Conservation (phyloP, 2,797 vertebrate genomes). For the Potorous gilbertii region DNA sequence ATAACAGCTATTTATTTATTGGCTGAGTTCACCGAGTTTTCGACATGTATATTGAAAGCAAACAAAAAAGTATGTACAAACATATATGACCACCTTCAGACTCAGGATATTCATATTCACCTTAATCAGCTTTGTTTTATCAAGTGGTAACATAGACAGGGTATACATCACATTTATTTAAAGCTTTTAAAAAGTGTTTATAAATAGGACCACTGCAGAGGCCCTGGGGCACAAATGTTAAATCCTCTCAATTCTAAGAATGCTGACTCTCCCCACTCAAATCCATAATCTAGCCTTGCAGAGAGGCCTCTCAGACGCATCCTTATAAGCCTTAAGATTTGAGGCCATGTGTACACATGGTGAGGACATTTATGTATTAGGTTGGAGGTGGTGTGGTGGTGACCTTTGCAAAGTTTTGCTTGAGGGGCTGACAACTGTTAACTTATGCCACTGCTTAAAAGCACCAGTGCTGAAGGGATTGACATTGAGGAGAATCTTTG, state of each 20-base stretch:
- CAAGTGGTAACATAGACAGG: neutral
- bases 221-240: neutral
- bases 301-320: neutral
- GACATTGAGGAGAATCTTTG: neutral
- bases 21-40: neutral
- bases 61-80: neutral
- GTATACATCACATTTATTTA: neutral
- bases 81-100: neutral
- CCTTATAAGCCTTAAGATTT: neutral
- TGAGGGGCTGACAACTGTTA: neutral
- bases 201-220: neutral
- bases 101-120: neutral
- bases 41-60: neutral
- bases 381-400: neutral
- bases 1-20: neutral
- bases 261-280: neutral
- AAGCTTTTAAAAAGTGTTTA: neutral
- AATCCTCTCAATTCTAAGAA: neutral
- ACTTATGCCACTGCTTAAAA: neutral
- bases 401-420: neutral
- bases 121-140: neutral
- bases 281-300: neutral
- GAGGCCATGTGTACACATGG: neutral
- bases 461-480: neutral
- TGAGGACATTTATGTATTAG: neutral